Evolutionary conservation across 2,888 invertebrate genomes (phyloP), one percentile per base, ranked within the genome.

Genomic region (Euplexia lucipara): DNA sequence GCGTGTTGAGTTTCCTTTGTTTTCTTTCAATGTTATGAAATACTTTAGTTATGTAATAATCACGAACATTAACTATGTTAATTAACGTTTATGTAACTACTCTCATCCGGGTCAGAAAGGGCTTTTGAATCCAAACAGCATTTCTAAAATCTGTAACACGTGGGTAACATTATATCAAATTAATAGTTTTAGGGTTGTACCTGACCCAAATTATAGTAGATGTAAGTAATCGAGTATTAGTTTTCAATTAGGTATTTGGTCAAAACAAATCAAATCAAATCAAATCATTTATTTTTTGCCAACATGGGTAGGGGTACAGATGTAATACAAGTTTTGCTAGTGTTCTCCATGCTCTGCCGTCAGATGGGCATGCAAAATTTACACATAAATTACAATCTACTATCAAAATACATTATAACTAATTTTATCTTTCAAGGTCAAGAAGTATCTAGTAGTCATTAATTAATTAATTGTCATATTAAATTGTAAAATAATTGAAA

Each of bases 1-100:
- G 76, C 77, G 60, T 66, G 74, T 45, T 16, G 7, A 39, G 18
- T 37, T n/a, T 37, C 30, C 49, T 62, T 60, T 70, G 45, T 63
- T 67, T 49, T 64, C 20, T 59, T 41, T 67, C 20, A 54, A 69
- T 66, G 54, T 58, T 63, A 57, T 32, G 30, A 66, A 65, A 61
- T 61, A 70, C 18, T 65, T 75, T 51, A 18, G 49, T 53, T 60
- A 53, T 4, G 57, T 53, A 58, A 51, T 49, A 61, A 61, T 26
- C 39, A 39, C 18, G 26, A 51, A 44, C 16, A 48, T 58, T 42
- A 39, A 39, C 9, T 39, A 47, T 51, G 45, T 26, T 56, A 37
- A 74, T 44, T 20, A 51, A 12, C 35, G 18, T 54, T 60, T 49
- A 34, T 30, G 6, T 53, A 58, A 42, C 26, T 14, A 14, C 8